phyloP scores from a whole-genome alignment of 1,140 invertebrate genomes.

The Sweltsa coloradensis region DNA sequence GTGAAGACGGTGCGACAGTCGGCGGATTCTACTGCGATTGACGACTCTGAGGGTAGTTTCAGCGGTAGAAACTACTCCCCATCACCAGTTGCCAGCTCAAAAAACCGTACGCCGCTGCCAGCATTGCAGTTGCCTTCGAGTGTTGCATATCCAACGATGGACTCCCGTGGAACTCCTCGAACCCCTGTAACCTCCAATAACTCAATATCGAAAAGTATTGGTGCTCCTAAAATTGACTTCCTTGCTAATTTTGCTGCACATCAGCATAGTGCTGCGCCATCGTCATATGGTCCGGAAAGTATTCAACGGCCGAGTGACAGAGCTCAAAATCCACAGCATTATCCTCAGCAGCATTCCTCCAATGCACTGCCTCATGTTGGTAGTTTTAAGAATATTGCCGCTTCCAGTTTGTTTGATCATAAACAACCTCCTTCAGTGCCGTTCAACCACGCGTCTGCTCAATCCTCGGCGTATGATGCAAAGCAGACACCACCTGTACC shows the following conservation, averaged over 20 bases:
- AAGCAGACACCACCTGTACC: too few relatives aligned
- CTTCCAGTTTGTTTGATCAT: too few relatives aligned
- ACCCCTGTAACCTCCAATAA: too few relatives aligned
- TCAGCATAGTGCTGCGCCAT: conserved; percentile 18
- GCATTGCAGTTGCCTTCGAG: conserved; percentile 15
- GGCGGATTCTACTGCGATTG: conserved; percentile 68
- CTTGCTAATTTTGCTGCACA: conserved; percentile 46
- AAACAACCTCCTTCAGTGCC: too few relatives aligned
- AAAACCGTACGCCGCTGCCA: conserved; percentile 5
- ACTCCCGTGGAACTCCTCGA: conserved; percentile 18
- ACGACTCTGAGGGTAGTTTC: conserved; percentile 32
- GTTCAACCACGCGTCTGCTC: too few relatives aligned
- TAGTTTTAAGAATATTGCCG: conserved; percentile 4
- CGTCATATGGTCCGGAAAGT: neutral
- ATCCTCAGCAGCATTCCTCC: neutral
- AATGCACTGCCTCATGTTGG: conserved; percentile 4
- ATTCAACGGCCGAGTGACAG: conserved; percentile 6
- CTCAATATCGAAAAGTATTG: too few relatives aligned
- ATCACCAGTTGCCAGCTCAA: neutral
- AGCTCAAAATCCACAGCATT: neutral
- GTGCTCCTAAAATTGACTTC: conserved; percentile 56
- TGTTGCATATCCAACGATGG: conserved; percentile 22
- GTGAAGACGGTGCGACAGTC: conserved; percentile 75
- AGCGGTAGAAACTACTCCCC: neutral
- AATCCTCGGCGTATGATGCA: too few relatives aligned